Evolutionary conservation across 1,140 invertebrate species (phyloP), one percentile per base, ranked within the genome.

Genomic region (Lepidurus packardi): DNA sequence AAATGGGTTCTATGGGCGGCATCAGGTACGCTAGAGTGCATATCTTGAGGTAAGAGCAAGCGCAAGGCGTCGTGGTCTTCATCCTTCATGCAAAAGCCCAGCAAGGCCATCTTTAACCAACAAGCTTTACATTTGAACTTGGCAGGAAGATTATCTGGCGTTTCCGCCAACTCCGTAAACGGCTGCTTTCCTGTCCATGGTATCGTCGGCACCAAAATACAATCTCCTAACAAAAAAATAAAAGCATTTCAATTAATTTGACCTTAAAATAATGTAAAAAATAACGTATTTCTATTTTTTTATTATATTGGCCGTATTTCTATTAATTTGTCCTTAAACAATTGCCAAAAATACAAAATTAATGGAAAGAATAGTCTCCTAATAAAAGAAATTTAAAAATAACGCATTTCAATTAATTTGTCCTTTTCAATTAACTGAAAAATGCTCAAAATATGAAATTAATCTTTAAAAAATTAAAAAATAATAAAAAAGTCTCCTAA

Each of bases 91-190:
- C 92, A 90, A 84, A 93, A 93, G 74, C 90, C 89, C 81, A 91
- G 89, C 16, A 95, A 84, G 84, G 93, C 94, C 86, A 93, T 90
- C 84, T 93, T 93, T 5, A 95, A 85, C 93, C 93, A 94, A 83
- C 93, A 95, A n/a, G 92, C 92, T 78, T 91, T 90, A 85, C 93
- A 94, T 13, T 65, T 45, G 75, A 41, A 73, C 77, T 43, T 45
- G 43, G 21, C 43, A 21, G 45, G 53, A 65, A 65, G 53, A 16
- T 65, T 65, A 16, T 65, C 53, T n/a, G 53, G 53, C 53, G 53
- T 65, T 4, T 65, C 53, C 53, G 21, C 53, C 13, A 65, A 65
- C 21, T 65, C 53, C 53, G 53, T 65, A 65, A 65, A 65, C 7
- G 53, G 53, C 13, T 65, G 16, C 21, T 65, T 65, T 7, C 53